Conservation (phyloP, 1,140 invertebrate genomes). For the Saccostrea glomerata region DNA sequence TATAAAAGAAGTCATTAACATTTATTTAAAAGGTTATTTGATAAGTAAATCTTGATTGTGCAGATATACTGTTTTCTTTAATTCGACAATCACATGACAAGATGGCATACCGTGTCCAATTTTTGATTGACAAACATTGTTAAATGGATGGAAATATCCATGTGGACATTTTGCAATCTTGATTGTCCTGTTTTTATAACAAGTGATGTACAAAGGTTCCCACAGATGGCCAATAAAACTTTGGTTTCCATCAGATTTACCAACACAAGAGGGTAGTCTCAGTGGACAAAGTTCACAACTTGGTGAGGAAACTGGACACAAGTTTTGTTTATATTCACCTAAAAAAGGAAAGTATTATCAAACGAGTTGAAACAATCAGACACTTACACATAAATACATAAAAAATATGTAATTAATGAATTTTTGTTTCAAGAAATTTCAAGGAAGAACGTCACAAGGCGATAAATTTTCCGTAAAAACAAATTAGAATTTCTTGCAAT, state of each 20-base stretch:
- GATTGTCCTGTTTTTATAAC: conserved; percentile 47
- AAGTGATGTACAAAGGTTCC: conserved; percentile 40
- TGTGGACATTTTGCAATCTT: conserved; percentile 28
- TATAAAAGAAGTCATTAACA: neutral
- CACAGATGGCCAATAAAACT: conserved; percentile 45
- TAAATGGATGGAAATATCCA: conserved; percentile 42
- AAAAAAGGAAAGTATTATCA: conserved; percentile 3
- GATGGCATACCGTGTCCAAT: conserved; percentile 24
- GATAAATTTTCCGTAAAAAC: too few species aligned
- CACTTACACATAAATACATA: too few species aligned
- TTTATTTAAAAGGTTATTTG: neutral
- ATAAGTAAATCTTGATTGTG: neutral
- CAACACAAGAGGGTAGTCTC: conserved; percentile 39
- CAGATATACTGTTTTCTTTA: neutral
- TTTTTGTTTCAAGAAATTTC: too few species aligned
- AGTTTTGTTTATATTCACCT: conserved; percentile 60
- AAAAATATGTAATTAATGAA: too few species aligned
- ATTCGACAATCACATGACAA: neutral
- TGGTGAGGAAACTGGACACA: conserved; percentile 40
- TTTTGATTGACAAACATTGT: conserved; percentile 27
- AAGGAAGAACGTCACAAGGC: too few species aligned
- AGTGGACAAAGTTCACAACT: conserved; percentile 42
- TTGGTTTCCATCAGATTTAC: conserved; percentile 46
- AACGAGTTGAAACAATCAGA: too few species aligned
- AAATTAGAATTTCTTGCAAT: too few species aligned